Evolutionary conservation across 2,888 invertebrate species (phyloP).

Genomic region (Pseudococcus jackbeardsleyi): DNA sequence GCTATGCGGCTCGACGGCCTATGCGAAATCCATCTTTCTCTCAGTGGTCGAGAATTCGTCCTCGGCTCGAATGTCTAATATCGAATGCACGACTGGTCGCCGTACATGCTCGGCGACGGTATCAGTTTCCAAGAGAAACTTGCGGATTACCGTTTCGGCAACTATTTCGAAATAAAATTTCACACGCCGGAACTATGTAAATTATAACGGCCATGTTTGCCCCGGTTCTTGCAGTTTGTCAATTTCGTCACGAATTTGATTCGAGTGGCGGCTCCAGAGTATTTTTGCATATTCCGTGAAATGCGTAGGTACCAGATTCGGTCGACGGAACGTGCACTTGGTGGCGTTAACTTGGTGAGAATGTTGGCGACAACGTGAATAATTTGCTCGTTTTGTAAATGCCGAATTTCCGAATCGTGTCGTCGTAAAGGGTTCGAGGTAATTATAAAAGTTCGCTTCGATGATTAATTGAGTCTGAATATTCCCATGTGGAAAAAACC

Average conservation of each 20-base stretch:
- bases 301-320: not conserved
- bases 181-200: not conserved
- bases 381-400: not conserved
- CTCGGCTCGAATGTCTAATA: not conserved
- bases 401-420: not conserved
- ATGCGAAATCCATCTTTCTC: not conserved
- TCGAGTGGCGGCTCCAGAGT: not conserved
- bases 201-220: not conserved
- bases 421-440: not conserved
- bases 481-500: too few species aligned
- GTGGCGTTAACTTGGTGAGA: not conserved
- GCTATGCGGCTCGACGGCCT: too few species aligned
- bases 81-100: not conserved
- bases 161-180: conserved; percentile 1
- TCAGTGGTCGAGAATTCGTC: not conserved
- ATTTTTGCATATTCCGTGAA: not conserved
- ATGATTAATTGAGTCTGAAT: not conserved
- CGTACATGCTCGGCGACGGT: not conserved
- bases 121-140: not conserved
- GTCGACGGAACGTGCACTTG: not conserved
- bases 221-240: not conserved
- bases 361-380: not conserved
- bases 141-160: not conserved
- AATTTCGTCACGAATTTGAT: conserved; percentile 10
- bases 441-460: not conserved